Evolutionary conservation across 2,113 vertebrate species (phyloP), one percentile per base, ranked within the genome.

Genomic region (Elephantulus edwardii): DNA sequence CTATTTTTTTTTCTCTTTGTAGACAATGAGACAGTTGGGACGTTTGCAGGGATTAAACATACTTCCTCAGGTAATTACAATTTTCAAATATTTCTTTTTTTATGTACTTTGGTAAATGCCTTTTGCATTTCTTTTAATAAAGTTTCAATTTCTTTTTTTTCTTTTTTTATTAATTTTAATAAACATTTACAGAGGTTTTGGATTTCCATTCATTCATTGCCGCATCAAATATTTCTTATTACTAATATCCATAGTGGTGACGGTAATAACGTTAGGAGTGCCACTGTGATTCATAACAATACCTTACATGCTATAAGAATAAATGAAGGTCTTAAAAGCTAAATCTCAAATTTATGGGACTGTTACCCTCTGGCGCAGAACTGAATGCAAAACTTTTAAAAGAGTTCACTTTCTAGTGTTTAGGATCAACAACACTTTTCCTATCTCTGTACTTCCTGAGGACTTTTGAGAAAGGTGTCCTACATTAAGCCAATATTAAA

Each of bases 11-110:
- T n/a, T n/a, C n/a, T 48, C 89, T 96, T 97, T 40, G 81, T 30
- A 96, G 94, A 96, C 87, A 71, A 95, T 97, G 91, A 96, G 93
- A 70, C 90, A 96, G 79, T 38, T 95, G 76, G 86, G 93, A 88
- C 95, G 95, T 74, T 16, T 95, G 76, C 96, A 96, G 48, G 88
- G 93, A 70, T 72, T 91, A 92, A 96, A 96, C 2, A 84, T 94
- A 13, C 48, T 96, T 90, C 90, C 95, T 93, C 93, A 96, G 89
- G 95, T 94, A 97, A 95, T 24, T 12, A 5, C 24, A 89, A 2
- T 80, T 95, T 95, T 93, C 48, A 88, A 92, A 80, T 52, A 90
- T n/a, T 46, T 35, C 14, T 89, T 70, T 71, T 71, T 85, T n/a
- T n/a, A n/a, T n/a, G n/a, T n/a, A n/a, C n/a, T n/a, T n/a, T n/a